phyloP scores from a whole-genome alignment of 2,113 vertebrate species.

The Heliornis fulica region DNA sequence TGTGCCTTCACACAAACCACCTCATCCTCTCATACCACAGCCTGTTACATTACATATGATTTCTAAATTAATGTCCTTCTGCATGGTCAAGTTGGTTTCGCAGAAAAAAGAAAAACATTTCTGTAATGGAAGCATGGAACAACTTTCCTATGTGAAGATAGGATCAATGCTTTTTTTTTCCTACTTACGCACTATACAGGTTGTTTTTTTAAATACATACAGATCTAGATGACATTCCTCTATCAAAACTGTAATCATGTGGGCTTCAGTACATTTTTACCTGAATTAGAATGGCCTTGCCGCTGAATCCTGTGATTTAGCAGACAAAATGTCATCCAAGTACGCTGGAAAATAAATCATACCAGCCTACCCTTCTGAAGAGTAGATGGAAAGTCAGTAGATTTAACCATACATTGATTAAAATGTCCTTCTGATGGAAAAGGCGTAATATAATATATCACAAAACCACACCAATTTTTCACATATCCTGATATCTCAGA shows the following conservation, averaged over 20 bases:
- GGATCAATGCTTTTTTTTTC: neutral
- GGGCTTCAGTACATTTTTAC: neutral
- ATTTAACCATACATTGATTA: slow-evolving; percentile 41
- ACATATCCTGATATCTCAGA: neutral
- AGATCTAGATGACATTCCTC: neutral
- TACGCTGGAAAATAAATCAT: neutral
- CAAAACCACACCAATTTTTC: neutral
- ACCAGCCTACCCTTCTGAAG: neutral
- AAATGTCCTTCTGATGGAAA: neutral
- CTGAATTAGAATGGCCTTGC: neutral
- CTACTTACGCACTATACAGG: neutral
- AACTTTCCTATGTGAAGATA: neutral
- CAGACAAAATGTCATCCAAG: neutral
- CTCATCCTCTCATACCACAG: neutral
- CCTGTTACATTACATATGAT: neutral
- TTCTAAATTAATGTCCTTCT: neutral
- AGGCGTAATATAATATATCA: neutral
- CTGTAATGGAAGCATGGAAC: neutral
- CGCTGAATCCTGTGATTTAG: neutral
- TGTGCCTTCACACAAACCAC: neutral
- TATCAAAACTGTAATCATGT: neutral
- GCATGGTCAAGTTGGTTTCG: neutral
- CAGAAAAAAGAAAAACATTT: neutral
- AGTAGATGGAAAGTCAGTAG: neutral
- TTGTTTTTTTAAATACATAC: neutral